Percentiles rank a stretch among this genome's conserved stretches.
These are phyloP conservation scores for Condylostylus longicornis DNA, from an alignment of 1,140 invertebrate species.

Conservation along the genomic window DNA sequence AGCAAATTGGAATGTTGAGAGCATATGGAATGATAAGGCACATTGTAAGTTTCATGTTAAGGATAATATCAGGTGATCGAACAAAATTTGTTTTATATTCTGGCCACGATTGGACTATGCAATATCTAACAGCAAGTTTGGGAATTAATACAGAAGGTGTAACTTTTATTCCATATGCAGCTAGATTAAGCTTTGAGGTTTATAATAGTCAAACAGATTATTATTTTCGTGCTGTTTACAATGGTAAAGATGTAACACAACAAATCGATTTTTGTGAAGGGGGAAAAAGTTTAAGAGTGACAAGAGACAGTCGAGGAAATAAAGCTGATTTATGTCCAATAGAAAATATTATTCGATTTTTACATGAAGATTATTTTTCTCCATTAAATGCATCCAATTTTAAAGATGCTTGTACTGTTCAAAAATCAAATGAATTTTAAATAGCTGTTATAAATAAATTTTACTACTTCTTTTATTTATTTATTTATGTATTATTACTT, in stretches of 20 bases:
- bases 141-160: conserved; percentile 44
- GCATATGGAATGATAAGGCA: conserved; percentile 63
- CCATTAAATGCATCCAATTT: conserved; percentile 68
- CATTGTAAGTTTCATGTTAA: conserved; percentile 61
- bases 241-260: conserved; percentile 74
- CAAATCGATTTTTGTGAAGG: conserved; percentile 64
- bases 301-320: conserved; percentile 31
- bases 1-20: conserved; percentile 49
- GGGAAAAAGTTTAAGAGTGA: conserved; percentile 34
- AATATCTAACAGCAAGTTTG: conserved; percentile 63
- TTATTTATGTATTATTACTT: conserved; percentile 2
- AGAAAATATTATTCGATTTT: conserved; percentile 66
- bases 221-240: conserved; percentile 68
- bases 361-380: conserved; percentile 71
- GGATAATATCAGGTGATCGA: conserved; percentile 58
- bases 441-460: too few relatives aligned
- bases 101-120: conserved; percentile 78
- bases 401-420: conserved; percentile 58
- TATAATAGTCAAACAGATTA: conserved; percentile 44
- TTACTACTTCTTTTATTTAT: conserved; percentile 4
- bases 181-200: conserved; percentile 71
- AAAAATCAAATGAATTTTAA: conserved; percentile 26
- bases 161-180: conserved; percentile 57
- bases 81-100: conserved; percentile 76
- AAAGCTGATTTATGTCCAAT: conserved; percentile 59